A percentile compares a stretch with the other conserved stretches of the same genome.
phyloP scores from a whole-genome alignment of 2,888 invertebrate species.

The Hemicrepidius hirtus region DNA sequence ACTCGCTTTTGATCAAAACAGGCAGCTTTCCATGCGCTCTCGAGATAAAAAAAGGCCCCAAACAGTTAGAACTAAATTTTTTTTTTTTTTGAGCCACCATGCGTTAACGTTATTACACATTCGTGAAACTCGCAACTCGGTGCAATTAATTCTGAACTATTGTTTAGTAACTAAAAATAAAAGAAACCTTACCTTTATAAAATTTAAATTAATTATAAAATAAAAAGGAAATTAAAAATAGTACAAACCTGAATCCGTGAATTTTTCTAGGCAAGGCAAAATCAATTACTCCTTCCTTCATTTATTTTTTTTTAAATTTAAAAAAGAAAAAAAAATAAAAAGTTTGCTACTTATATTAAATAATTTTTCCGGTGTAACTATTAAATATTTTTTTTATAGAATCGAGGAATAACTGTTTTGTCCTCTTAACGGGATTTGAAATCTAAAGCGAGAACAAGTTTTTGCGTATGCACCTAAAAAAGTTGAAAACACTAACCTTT shows the following conservation, averaged over 20 bases:
- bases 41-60: constrained; percentile 6
- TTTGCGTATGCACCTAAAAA: constrained; percentile 37
- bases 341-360: too few relatives aligned
- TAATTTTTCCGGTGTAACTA: too few relatives aligned
- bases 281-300: constrained; percentile 33
- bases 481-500: constrained; percentile 62
- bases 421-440: constrained; percentile 21
- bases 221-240: constrained; percentile 48
- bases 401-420: constrained; percentile 39
- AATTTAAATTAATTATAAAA: constrained; percentile 45
- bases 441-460: constrained; percentile 27
- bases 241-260: constrained; percentile 57
- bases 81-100: background rate
- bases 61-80: constrained; percentile 16
- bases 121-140: constrained; percentile 25
- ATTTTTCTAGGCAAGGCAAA: constrained; percentile 41
- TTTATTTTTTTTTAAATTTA: background rate
- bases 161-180: constrained; percentile 39
- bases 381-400: too few relatives aligned
- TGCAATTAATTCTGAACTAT: constrained; percentile 34
- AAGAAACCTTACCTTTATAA: constrained; percentile 50
- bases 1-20: constrained; percentile 25
- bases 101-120: constrained; percentile 15
- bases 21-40: constrained; percentile 35
- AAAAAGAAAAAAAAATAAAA: background rate